A percentile compares a stretch with the other conserved stretches of the same genome.
phyloP scores from a whole-genome alignment of 2,888 invertebrate species.

The Ormyrus labotus region DNA sequence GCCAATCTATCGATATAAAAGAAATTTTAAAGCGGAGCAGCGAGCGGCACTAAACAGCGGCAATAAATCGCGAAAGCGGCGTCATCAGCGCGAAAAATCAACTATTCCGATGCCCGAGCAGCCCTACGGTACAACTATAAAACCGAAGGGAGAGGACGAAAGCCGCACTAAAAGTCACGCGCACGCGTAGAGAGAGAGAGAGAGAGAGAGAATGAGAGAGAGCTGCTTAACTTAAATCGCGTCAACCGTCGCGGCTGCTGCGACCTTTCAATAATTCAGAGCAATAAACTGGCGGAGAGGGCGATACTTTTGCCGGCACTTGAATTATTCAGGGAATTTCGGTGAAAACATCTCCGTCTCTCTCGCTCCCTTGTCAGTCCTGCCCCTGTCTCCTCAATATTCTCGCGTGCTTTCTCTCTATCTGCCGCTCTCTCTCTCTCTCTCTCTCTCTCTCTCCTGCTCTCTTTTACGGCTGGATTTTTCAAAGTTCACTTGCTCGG shows the following conservation, averaged over 20 bases:
- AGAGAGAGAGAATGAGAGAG: conserved; percentile 1
- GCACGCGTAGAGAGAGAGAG: background rate
- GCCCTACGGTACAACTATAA: conserved; percentile 16
- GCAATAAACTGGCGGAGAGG: conserved; percentile 61
- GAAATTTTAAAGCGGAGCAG: background rate
- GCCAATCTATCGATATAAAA: conserved; percentile 3
- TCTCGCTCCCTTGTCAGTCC: background rate
- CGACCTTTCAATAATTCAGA: conserved; percentile 65
- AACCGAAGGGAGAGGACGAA: conserved; percentile 5
- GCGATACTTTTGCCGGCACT: conserved; percentile 60
- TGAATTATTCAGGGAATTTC: conserved; percentile 68
- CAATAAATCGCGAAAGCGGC: background rate
- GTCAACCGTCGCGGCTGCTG: conserved; percentile 35
- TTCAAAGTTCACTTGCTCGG: no score
- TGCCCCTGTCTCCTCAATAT: background rate
- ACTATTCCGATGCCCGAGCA: conserved; percentile 36
- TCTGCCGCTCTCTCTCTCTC: background rate
- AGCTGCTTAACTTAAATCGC: conserved; percentile 54
- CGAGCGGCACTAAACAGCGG: conserved; percentile 1
- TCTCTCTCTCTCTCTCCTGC: background rate
- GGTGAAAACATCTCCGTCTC: conserved; percentile 59
- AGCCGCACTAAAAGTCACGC: conserved; percentile 31
- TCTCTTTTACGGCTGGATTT: no score
- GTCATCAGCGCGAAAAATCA: conserved; percentile 26
- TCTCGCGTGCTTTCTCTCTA: background rate